phyloP scores from a whole-genome alignment of 1,140 invertebrate genomes.

The Apolygus lucorum region DNA sequence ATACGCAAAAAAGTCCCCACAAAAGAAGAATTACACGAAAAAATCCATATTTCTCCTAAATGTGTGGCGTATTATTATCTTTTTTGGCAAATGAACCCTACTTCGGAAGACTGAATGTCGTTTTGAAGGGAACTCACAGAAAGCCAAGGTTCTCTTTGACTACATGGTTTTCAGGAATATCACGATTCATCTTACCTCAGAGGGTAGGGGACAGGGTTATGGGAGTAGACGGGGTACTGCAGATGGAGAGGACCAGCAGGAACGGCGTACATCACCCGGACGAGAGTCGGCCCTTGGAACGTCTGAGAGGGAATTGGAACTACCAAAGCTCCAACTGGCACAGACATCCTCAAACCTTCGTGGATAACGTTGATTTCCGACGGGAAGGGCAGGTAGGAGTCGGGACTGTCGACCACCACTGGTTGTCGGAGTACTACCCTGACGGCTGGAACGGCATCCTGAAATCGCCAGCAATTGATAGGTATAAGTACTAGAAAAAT shows the following conservation, averaged over 20 bases:
- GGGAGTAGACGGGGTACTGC: conserved; percentile 29
- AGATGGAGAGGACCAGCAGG: conserved; percentile 29
- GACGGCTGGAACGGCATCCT: conserved; percentile 35
- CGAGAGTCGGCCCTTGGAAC: conserved; percentile 27
- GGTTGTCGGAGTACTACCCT: conserved; percentile 33
- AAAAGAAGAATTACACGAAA: too few species aligned
- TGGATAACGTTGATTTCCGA: conserved; percentile 32
- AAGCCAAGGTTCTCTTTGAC: too few species aligned
- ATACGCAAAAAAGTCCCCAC: too few species aligned
- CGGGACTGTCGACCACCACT: conserved; percentile 31
- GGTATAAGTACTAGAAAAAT: too few species aligned
- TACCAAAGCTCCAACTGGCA: conserved; percentile 34
- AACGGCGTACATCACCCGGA: conserved; percentile 35
- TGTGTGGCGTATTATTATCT: too few species aligned
- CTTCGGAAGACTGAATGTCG: too few species aligned
- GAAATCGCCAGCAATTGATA: too few species aligned
- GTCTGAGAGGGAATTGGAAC: conserved; percentile 32
- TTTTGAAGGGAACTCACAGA: too few species aligned
- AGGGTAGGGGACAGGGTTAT: conserved; percentile 18
- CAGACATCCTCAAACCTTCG: conserved; percentile 33
- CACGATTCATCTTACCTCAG: conserved; percentile 30
- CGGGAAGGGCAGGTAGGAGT: conserved; percentile 33
- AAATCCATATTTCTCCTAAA: too few species aligned
- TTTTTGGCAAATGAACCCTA: too few species aligned
- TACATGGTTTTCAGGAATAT: too few species aligned